Base-by-base conservation (phyloP, 2,888 invertebrate genomes). In the Biston stratarius region DNA sequence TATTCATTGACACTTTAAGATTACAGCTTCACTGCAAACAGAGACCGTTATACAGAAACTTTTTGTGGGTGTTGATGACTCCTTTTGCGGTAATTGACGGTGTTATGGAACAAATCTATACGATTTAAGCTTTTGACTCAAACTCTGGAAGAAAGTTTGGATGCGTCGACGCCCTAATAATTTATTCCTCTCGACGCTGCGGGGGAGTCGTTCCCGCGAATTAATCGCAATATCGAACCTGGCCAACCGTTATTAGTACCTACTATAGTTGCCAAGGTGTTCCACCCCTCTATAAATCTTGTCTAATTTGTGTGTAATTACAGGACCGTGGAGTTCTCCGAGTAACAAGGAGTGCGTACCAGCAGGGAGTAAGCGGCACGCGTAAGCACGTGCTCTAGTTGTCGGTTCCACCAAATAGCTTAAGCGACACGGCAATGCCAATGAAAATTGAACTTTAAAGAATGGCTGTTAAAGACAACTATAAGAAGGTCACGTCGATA, bases 301-400 rank as follows among this genome's bases (percentile, higher is more conserved):
- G 91, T 92, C 92, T 94, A 94, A 94, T 94, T 94, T 94, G 92
- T 94, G 92, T 93, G 94, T 94, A 93, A 94, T 94, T 94, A 94
- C 92, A 91, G 92, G 88, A 88, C 88, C 87, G 91, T 84, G 87
- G 88, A 90, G 91, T 88, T 89, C 90, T 89, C 90, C 83, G 80
- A 85, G 91, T 91, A 90, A 92, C 94, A 88, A 92, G 92, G 91
- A 92, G 89, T 91, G 91, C 90, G 91, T 91, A 90, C 84, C 90
- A 88, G 91, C 92, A 86, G 92, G 93, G 92, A 85, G 89, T 81
- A 77, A 75, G 76, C 81, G 91, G 91, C 93, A 94, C 94, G 94
- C 92, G 93, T 92, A 89, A 88, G 90, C 90, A 89, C 92, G 90
- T 90, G 90, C 87, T 84, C 74, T 74, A 74, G 64, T 70, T 64